phyloP scores from a whole-genome alignment of 2,113 vertebrate genomes.

The Sialia sialis region DNA sequence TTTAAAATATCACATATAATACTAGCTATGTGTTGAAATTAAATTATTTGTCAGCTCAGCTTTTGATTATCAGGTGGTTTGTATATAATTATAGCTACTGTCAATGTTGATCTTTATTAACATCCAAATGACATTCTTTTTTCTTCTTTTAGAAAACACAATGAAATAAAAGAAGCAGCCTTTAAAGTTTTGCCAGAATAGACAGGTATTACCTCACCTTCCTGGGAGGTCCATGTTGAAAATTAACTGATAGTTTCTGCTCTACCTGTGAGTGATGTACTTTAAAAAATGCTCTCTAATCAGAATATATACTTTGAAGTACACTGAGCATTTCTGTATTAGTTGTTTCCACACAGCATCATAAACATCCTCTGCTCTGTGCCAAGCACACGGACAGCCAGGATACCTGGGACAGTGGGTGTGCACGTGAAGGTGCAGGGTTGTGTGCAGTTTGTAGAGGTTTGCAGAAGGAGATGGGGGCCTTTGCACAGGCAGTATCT shows the following conservation, averaged over 20 bases:
- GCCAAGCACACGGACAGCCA: neutral
- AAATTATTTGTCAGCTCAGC: constrained; percentile 50
- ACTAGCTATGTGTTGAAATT: constrained; percentile 44
- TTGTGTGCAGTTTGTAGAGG: neutral
- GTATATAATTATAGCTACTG: constrained; percentile 10
- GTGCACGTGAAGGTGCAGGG: neutral
- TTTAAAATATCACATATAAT: constrained; percentile 42
- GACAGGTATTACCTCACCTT: neutral
- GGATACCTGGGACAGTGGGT: neutral
- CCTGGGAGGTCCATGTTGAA: neutral
- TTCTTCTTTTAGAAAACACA: neutral
- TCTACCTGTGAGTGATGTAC: neutral
- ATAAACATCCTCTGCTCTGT: neutral
- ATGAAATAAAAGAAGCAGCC: neutral
- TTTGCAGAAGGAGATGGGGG: neutral
- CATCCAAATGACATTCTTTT: neutral
- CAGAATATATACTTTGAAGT: neutral
- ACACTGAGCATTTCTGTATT: neutral
- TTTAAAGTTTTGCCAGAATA: neutral
- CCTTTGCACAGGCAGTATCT: neutral
- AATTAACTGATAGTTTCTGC: neutral
- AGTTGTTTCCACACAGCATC: neutral
- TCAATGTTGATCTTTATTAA: constrained; percentile 33
- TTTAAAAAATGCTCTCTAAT: neutral
- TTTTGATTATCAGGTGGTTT: constrained; percentile 58